Base-by-base conservation (phyloP, 2,888 invertebrate species). In the Hypolimnas misippus region DNA sequence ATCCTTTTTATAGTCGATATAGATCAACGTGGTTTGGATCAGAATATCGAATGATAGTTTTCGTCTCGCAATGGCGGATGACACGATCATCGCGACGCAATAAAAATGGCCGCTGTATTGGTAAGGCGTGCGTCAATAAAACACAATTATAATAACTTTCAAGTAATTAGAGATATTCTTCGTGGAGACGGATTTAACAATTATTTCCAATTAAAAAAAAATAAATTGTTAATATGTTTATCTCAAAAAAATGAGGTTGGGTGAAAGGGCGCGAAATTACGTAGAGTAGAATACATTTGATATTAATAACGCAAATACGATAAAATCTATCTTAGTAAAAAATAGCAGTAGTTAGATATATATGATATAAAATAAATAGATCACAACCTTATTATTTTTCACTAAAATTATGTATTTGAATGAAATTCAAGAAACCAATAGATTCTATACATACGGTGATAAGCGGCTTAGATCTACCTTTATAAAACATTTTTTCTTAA, bases 231-330 rank as follows among this genome's bases (percentile, higher is more conserved):
- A 33, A 29, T 38, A 29, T 57, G 55, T 57, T 57, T 35, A 65
- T 59, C 29, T 57, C 52, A 21, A 67, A 65, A 65, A 64, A 46
- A 61, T 51, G 31, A 56, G 40, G 50, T 64, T 54, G 54, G 79
- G 90, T 89, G 91, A 91, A 92, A 92, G 91, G 92, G 92, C 92
- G 92, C 92, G 91, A 92, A 92, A 91, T 86, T 81, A 84, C 79
- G 78, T 80, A 71, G 76, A 76, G 71, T 71, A 73, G 70, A 60
- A 55, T 64, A 59, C 49, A 61, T 61, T 63, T 40, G 52, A 59
- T 63, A 59, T 63, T 57, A 29, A 46, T 52, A 46, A 44, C 44
- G 50, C 57, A 63, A 42, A 44, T 42, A 51, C 16, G 29, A 29
- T 49, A 7, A 49, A 49, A 49, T 14, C 25, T 49, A 25, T 21